These are phyloP conservation scores for Arnoldichthys spilopterus DNA, from an alignment of 2,797 vertebrate genomes.

Conservation along the genomic window DNA sequence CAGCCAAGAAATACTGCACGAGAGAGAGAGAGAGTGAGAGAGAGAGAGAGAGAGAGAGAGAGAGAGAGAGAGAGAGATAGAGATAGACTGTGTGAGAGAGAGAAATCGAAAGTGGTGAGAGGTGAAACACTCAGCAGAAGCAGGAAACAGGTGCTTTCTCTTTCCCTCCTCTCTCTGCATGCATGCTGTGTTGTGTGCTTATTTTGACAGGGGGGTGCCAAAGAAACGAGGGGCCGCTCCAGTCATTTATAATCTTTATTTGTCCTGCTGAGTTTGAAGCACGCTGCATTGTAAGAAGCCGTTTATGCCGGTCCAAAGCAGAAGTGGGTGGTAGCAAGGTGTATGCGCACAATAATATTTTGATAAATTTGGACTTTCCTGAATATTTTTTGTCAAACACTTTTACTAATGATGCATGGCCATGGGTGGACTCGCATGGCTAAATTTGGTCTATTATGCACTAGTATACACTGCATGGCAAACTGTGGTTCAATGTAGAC, in stretches of 20 bases:
- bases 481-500: too few relatives aligned
- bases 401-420: too few relatives aligned
- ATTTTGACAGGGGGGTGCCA: background rate
- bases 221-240: background rate
- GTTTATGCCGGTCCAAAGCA: background rate
- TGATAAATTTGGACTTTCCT: too few relatives aligned
- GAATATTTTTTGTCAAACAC: too few relatives aligned
- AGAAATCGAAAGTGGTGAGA: slow-evolving; percentile 21
- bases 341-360: too few relatives aligned
- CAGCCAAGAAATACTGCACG: slow-evolving; percentile 38
- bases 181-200: slow-evolving; percentile 58
- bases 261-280: background rate
- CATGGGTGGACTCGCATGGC: too few relatives aligned
- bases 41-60: slow-evolving; percentile 65
- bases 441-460: too few relatives aligned
- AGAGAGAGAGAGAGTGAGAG: slow-evolving; percentile 65
- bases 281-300: background rate
- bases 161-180: background rate
- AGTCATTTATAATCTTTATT: background rate
- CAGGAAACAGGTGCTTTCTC: slow-evolving; percentile 72
- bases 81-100: slow-evolving; percentile 15
- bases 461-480: too few relatives aligned
- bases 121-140: slow-evolving; percentile 40
- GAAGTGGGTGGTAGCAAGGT: background rate
- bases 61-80: too few relatives aligned